A percentile compares a stretch with the other conserved stretches of the same genome.
Evolutionary conservation across 2,888 invertebrate genomes (phyloP).

Genomic region (Archaeoteleia sp.): DNA sequence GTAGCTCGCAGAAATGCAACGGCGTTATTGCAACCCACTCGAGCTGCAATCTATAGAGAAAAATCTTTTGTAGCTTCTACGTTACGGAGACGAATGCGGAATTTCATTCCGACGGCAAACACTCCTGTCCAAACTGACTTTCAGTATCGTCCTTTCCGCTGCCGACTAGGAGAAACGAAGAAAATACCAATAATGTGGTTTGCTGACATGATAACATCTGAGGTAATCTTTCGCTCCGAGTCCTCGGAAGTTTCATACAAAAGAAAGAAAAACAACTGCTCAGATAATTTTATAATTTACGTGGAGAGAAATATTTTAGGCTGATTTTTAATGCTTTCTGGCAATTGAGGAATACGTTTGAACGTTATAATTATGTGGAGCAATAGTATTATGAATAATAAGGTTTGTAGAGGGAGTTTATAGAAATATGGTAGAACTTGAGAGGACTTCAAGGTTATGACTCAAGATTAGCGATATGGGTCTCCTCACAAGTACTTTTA

Average conservation of each 20-base stretch:
- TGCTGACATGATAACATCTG: conserved; percentile 1
- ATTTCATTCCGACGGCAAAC: conserved; percentile 9
- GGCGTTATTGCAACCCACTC: not conserved
- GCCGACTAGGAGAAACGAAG: conserved; percentile 3
- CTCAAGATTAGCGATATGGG: no score
- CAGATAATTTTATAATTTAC: no score
- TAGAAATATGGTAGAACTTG: no score
- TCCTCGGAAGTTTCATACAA: not conserved
- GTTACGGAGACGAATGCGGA: conserved; percentile 4
- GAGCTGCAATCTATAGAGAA: not conserved
- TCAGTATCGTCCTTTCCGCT: conserved; percentile 2
- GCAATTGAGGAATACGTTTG: no score
- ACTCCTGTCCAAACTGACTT: conserved; percentile 5
- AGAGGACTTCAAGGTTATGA: no score
- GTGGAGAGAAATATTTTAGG: no score
- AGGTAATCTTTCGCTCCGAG: not conserved
- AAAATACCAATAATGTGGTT: conserved; percentile 12
- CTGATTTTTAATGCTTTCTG: no score
- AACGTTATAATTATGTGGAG: no score
- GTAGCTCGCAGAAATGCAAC: not conserved
- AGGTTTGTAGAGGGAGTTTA: no score
- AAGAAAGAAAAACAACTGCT: no score
- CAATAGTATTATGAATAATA: no score
- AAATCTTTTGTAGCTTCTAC: conserved; percentile 5
- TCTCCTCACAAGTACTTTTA: no score